Conservation (phyloP, 2,113 vertebrate genomes). For the Trichechus manatus region DNA sequence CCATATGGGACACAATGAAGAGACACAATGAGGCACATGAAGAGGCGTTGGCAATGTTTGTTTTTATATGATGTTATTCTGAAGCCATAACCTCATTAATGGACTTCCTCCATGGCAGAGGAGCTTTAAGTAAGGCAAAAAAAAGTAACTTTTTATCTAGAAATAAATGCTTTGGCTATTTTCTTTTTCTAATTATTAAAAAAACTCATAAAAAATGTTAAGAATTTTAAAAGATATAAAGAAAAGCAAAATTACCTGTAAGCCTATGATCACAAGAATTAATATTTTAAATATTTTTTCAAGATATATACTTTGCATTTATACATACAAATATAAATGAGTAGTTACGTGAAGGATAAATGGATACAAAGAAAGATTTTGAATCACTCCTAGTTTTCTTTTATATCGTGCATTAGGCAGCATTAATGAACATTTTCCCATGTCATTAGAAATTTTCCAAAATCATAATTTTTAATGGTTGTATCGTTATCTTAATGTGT, state of each 20-base stretch:
- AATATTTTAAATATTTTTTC: slow-evolving; percentile 31
- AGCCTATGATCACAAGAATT: neutral
- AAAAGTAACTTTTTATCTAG: neutral
- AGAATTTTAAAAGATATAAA: neutral
- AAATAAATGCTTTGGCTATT: neutral
- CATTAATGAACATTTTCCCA: neutral
- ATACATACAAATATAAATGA: neutral
- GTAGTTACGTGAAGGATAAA: neutral
- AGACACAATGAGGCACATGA: neutral
- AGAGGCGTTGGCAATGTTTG: neutral
- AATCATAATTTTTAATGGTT: slow-evolving; percentile 47
- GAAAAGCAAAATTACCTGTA: neutral
- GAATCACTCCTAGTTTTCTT: neutral
- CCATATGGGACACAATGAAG: neutral
- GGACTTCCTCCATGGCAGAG: neutral
- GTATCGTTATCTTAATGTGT: slow-evolving; percentile 3
- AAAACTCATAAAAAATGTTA: neutral
- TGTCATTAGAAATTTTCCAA: slow-evolving; percentile 5
- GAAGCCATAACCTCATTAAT: slow-evolving; percentile 2
- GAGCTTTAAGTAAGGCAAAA: neutral
- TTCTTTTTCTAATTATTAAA: slow-evolving; percentile 34
- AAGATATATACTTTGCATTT: neutral
- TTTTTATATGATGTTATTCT: neutral
- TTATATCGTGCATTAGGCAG: slow-evolving; percentile 16
- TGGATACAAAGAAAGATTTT: neutral